Conservation (phyloP, 2,888 invertebrate genomes). For the Sinelater perroti region DNA sequence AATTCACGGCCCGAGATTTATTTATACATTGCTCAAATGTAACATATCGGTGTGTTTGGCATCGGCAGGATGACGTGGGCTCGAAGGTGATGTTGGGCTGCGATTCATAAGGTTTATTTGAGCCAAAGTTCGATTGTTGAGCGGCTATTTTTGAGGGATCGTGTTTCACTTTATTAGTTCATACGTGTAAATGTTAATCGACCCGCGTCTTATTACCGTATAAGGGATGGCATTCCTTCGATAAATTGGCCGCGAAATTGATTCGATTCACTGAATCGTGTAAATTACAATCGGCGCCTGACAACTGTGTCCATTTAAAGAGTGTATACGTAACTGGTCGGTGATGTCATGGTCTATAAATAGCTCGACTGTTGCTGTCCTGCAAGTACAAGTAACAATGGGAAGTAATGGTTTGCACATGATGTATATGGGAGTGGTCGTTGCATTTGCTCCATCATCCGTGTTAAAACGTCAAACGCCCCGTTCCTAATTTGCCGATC, state of each 20-base stretch:
- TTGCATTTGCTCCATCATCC: constrained; percentile 3
- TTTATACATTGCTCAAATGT: background rate
- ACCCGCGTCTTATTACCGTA: no score
- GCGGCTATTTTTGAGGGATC: no score
- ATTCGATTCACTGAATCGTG: constrained; percentile 24
- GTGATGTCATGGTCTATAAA: constrained; percentile 70
- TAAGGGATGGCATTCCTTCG: no score
- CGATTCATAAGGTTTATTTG: constrained; percentile 1
- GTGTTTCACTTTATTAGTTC: no score
- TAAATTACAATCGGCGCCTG: constrained; percentile 49
- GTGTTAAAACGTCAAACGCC: background rate
- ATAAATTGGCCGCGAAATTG: no score
- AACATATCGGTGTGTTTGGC: background rate
- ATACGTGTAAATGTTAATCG: no score
- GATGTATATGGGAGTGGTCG: constrained; percentile 15
- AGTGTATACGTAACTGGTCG: constrained; percentile 64
- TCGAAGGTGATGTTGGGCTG: background rate
- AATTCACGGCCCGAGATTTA: background rate
- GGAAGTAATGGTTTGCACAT: constrained; percentile 22
- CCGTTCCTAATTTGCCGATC: no score
- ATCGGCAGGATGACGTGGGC: background rate
- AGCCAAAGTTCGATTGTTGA: no score
- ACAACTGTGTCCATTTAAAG: constrained; percentile 61
- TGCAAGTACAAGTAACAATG: constrained; percentile 25
- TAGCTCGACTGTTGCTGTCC: constrained; percentile 53